These are phyloP conservation scores for Mylabris sibirica DNA, from an alignment of 2,888 invertebrate species.

Conservation along the genomic window DNA sequence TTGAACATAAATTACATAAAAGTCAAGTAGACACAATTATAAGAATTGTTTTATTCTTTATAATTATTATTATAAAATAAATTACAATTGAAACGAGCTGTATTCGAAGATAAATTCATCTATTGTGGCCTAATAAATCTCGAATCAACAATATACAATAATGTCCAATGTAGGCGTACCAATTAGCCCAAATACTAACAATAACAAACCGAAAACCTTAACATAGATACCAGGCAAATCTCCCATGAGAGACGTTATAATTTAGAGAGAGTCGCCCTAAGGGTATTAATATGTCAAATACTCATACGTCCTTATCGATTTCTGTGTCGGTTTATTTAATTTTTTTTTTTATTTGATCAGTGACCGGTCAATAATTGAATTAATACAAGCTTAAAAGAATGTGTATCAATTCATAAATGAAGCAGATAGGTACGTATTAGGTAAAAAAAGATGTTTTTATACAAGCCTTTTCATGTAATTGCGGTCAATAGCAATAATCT, in stretches of 20 bases:
- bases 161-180: background rate
- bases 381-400: background rate
- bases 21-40: too few relatives aligned
- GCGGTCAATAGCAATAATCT: too few relatives aligned
- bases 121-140: background rate
- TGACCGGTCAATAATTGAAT: background rate
- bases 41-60: background rate
- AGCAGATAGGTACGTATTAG: background rate
- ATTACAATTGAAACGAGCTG: background rate
- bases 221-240: background rate
- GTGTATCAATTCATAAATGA: background rate
- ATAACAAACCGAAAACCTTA: conserved; percentile 7
- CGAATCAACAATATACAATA: background rate
- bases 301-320: background rate
- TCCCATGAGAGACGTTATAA: background rate
- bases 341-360: too few relatives aligned
- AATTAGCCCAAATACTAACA: background rate
- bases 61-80: background rate
- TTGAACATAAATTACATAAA: background rate
- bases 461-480: too few relatives aligned
- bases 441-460: background rate
- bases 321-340: background rate
- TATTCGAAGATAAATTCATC: background rate
- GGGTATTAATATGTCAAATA: background rate
- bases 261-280: background rate